Base-by-base conservation (phyloP, 2,113 vertebrate genomes). In the Bambusicola thoracicus region DNA sequence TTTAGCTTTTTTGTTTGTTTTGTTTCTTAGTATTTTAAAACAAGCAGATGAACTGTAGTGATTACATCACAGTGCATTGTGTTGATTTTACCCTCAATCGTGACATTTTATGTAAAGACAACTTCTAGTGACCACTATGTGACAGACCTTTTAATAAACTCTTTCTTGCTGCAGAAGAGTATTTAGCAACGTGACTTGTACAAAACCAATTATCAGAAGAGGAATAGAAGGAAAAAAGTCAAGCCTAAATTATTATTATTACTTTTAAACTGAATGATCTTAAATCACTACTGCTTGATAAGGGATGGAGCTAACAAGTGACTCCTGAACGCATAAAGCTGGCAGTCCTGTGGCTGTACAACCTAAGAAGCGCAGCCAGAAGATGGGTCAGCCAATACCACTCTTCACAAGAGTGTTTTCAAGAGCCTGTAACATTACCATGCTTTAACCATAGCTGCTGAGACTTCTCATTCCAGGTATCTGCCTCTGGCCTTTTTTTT, bases 401-500 rank as follows among this genome's bases (percentile, higher is more conserved):
- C 81, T 95, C 69, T 90, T 89, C 38, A 83, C 85, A 79, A 89
- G 75, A 91, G 89, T 93, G 63, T 11, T 95, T 93, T 93, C 84
- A 91, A 93, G 66, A 85, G 67, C 81, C 89, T 85, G 38, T 43
- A 91, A 92, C 81, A 79, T 84, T 38, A 93, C 76, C 36, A 69
- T 75, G 59, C 69, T 75, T 83, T 75, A 95, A 88, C 85, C 74
- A 61, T 66, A 76, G 84, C 61, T 92, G 91, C 87, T 62, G 74
- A 96, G 94, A 65, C 55, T 85, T 91, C 85, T 78, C 81, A 95
- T 89, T 92, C 91, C 92, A 94, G 91, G 89, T 93, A 91, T 67
- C 53, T 89, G 90, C 93, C 87, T 79, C 16, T 0, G 87, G 94
- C 78, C n/a, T n/a, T n/a, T 69, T 8, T 25, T 30, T 40, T 27